Base-by-base conservation (phyloP, 2,113 vertebrate genomes). In the Pipa parva region DNA sequence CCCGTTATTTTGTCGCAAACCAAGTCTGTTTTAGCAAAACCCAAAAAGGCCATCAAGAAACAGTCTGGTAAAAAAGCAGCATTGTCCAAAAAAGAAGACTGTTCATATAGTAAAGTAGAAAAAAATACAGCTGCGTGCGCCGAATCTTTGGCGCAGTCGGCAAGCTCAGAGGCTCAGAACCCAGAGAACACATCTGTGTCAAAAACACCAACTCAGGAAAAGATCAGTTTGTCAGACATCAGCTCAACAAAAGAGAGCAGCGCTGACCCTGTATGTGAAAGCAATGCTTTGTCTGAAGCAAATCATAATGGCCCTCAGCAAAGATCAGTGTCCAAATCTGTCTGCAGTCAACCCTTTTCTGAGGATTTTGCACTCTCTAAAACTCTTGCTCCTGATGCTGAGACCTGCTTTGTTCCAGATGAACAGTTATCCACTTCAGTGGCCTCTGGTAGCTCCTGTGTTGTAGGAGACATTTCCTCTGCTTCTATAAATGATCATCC, bases 21-120 rank as follows among this genome's bases (percentile, higher is more conserved):
- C 63, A 80, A 78, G 0, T 1, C 77, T 67, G 74, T 83, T 18
- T 77, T 79, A 0, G 7, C 73, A 55, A 90, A 86, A 72, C 55
- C 60, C 88, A 45, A 97, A 92, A 89, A 83, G 75, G 46, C 78
- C 17, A 80, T 63, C 63, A 97, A 92, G 86, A 96, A 86, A 71
- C 77, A 80, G 15, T 84, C 84, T 75, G 31, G 80, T 63, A 79
- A 82, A 63, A 94, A 87, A 76, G 87, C 84, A 28, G 84, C 80
- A 24, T 70, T 78, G 52, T 63, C 67, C 36, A 84, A 56, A 63
- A 84, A 76, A 72, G 72, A 4, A 56, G 56, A 68, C 18, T 77
- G 81, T 29, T 59, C 75, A 18, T 63, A 66, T 22, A 77, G 59
- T 75, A 67, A 77, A 67, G 75, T 73, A 62, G 81, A 84, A 29